Evolutionary conservation across 2,113 vertebrate species (phyloP), one percentile per base, ranked within the genome.

Genomic region (Struthidea cinerea): DNA sequence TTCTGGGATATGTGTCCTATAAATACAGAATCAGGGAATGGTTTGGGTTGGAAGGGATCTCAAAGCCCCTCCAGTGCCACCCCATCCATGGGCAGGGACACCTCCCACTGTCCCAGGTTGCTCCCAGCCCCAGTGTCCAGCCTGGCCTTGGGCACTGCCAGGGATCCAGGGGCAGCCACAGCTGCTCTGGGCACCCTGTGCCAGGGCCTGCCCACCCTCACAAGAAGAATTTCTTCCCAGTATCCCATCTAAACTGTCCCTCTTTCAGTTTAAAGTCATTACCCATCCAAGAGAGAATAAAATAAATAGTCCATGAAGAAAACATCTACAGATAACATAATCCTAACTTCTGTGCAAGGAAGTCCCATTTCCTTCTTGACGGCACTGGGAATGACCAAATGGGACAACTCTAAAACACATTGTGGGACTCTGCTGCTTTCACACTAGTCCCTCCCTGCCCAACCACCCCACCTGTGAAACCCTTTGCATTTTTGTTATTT

Each of bases 31-130:
- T 30, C 2, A 6, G 8, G 42, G 56, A 18, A 39, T 24, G 30
- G 41, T 3, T 20, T 41, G 42, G 26, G 14, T 4, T 7, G 41
- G 49, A 6, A 47, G 16, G 14, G 24, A 35, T 6, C 11, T 8
- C 0, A 73, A 1, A 42, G 1, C 37, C 47, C 74, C 1, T 0
- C 39, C 22, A 15, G 5, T 2, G 1, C 27, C 71, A 37, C 6
- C 46, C 35, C 63, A 2, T 4, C 46, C 64, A 23, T 6, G 55
- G 55, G 46, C 55, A 69, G 47, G 30, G 75, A 49, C 75, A 41
- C 6, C 28, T 87, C 7, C 35, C 67, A 56, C 24, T 22, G 23
- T 13, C 28, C 55, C 63, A 69, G 63, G 44, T 0, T 3, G 68
- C 8, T 44, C 57, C 56, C 3, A 37, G 24, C 26, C 60, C 61